Evolutionary conservation across 2,888 invertebrate species (phyloP), one percentile per base, ranked within the genome.

Genomic region (Herminia tarsipennalis): DNA sequence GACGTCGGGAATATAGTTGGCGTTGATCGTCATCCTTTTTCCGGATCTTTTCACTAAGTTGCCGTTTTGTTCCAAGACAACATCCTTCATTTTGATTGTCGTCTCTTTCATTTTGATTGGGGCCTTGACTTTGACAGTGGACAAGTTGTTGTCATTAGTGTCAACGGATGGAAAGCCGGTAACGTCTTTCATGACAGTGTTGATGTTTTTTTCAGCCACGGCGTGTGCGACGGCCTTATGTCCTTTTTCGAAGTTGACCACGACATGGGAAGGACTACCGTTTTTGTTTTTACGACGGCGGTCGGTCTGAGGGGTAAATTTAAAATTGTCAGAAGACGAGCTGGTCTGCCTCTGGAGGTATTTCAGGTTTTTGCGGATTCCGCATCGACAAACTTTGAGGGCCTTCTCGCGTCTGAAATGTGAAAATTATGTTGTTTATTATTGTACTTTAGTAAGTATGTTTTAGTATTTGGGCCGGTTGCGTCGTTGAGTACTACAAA

Each of bases 321-420:
- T 66, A n/a, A 66, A 12, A 9, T 72, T 75, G n/a, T 90, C 88
- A 0, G 89, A 88, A 0, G 91, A 90, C 0, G 92, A 84, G 0
- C 88, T 86, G 0, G 79, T 70, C 25, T 84, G 81, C 0, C 81
- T 76, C n/a, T 83, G 74, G 28, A 76, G 73, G 13, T 68, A 59
- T 13, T 78, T 78, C 1, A 82, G 41, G 10, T 55, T 70, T 35
- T 77, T 80, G 17, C 82, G 79, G 2, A 76, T 37, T 0, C 83
- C 78, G 57, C 91, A 91, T 0, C 81, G 83, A 70, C 91, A 92
- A 0, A 65, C 56, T 10, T 76, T 78, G 3, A 89, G 43, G 0
- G 81, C 81, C 13, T 75, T 64, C 36, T 82, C 82, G 16, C 81
- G 77, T n/a, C 82, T 83, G 70, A 5, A 63, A 64, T 27, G 16